These are phyloP conservation scores for Mirza zaza DNA, from an alignment of 2,113 vertebrate genomes.

Conservation along the genomic window DNA sequence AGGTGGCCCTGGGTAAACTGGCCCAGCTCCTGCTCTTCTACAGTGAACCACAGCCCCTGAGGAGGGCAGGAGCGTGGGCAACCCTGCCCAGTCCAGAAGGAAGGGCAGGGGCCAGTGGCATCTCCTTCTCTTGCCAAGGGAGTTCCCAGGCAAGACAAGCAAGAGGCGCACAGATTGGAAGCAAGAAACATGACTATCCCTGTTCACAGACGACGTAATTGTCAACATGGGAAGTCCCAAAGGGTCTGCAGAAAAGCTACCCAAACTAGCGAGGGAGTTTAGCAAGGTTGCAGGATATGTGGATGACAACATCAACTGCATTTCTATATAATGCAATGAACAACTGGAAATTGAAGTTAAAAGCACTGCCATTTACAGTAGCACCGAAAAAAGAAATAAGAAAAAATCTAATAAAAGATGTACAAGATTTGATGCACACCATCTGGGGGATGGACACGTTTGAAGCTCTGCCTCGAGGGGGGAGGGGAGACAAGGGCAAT, in stretches of 20 bases:
- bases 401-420: not conserved
- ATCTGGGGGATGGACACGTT: no score
- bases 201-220: not conserved
- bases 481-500: no score
- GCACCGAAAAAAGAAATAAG: not conserved
- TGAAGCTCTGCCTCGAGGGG: no score
- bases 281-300: not conserved
- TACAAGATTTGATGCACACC: not conserved
- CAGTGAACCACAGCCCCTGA: not conserved
- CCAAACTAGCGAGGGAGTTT: not conserved
- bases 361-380: not conserved
- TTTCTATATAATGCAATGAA: not conserved
- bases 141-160: not conserved
- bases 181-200: not conserved
- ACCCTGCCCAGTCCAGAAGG: accelerated
- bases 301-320: not conserved
- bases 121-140: not conserved
- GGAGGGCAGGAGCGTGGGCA: not conserved
- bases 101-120: not conserved
- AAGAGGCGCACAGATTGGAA: accelerated
- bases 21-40: not conserved
- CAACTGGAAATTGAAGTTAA: not conserved
- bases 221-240: not conserved
- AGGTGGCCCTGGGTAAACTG: not conserved
- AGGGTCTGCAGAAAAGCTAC: not conserved